phyloP scores from a whole-genome alignment of 2,797 vertebrate genomes.

The Phalloptychus januarius region DNA sequence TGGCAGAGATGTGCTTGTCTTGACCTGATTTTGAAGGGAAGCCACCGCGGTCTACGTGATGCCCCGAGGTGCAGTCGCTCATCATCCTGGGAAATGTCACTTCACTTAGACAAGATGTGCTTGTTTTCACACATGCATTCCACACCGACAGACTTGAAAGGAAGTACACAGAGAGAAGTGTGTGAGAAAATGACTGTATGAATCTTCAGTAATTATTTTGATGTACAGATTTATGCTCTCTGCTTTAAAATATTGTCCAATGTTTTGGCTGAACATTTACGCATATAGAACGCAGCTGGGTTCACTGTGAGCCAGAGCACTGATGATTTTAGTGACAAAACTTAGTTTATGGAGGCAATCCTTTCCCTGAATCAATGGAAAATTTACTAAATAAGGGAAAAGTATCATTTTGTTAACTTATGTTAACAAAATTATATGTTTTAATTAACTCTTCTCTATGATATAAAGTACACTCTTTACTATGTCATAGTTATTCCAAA shows the following conservation, averaged over 20 bases:
- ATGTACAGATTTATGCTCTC: neutral
- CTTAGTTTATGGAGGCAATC: neutral
- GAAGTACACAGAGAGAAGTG: neutral
- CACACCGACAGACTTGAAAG: neutral
- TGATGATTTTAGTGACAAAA: neutral
- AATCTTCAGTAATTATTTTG: neutral
- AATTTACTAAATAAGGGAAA: neutral
- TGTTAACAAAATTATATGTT: neutral
- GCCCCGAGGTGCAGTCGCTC: constrained; percentile 26
- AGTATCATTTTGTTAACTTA: neutral
- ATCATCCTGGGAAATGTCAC: constrained; percentile 38
- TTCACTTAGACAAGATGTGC: constrained; percentile 1
- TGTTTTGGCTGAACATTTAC: neutral
- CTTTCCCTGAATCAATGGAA: neutral
- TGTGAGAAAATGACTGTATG: neutral
- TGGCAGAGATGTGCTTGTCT: constrained; percentile 42
- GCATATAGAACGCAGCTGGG: too few relatives aligned
- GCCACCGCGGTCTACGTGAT: constrained; percentile 39
- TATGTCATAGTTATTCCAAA: neutral
- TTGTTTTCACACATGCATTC: neutral
- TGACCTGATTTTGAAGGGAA: constrained; percentile 59
- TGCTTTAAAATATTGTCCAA: neutral
- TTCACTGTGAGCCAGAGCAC: neutral
- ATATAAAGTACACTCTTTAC: neutral
- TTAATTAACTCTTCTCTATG: neutral